phyloP scores from a whole-genome alignment of 2,113 vertebrate genomes.

The Gymnobelideus leadbeateri region DNA sequence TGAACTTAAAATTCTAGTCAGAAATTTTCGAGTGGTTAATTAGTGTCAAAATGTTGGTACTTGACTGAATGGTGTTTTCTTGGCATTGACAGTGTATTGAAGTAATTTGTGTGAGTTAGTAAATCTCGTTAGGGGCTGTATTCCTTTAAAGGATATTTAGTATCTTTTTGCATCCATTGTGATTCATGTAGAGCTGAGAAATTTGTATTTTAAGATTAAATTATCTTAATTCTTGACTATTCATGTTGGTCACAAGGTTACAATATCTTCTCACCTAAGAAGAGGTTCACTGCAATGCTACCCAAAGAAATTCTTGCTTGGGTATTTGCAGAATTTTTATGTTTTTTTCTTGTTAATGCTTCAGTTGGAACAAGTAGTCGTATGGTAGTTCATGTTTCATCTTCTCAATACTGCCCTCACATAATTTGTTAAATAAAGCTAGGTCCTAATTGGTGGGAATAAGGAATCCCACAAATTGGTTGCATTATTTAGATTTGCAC shows the following conservation, averaged over 20 bases:
- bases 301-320: constrained; percentile 13
- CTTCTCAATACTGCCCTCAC: not conserved
- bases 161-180: constrained; percentile 6
- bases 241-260: constrained; percentile 37
- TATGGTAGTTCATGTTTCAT: not conserved
- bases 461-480: not conserved
- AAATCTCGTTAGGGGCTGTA: not conserved
- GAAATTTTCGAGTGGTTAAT: not conserved
- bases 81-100: not conserved
- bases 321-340: not conserved
- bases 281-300: constrained; percentile 1
- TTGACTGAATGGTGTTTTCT: not conserved
- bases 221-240: not conserved
- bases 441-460: not conserved
- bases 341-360: constrained; percentile 16
- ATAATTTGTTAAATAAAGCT: not conserved
- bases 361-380: not conserved
- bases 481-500: not conserved
- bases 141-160: constrained; percentile 13
- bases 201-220: not conserved
- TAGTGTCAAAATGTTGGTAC: not conserved
- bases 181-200: not conserved
- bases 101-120: not conserved
- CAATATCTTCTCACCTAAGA: constrained; percentile 27
- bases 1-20: not conserved